phyloP scores from a whole-genome alignment of 1,140 invertebrate genomes.

The Drosophila arawakana region DNA sequence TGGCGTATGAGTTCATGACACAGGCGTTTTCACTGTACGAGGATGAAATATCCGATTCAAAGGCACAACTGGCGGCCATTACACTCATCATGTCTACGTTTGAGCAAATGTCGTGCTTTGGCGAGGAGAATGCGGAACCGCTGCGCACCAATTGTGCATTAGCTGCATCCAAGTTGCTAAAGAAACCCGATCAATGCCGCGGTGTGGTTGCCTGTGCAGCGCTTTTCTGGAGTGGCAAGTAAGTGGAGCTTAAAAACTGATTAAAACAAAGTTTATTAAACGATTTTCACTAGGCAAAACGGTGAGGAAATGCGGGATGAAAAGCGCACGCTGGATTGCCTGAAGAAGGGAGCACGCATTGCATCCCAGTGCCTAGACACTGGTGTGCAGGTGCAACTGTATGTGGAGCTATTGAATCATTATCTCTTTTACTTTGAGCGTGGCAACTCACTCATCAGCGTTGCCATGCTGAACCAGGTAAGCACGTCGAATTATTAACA shows the following conservation, averaged over 20 bases:
- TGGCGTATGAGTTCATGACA: slow-evolving; percentile 99
- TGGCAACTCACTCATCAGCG: slow-evolving; percentile 92
- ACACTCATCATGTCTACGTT: slow-evolving; percentile 98
- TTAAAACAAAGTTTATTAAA: not conserved
- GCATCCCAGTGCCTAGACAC: slow-evolving; percentile 99
- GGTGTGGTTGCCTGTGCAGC: slow-evolving; percentile 96
- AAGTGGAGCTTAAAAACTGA: not conserved
- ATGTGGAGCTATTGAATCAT: slow-evolving; percentile 97
- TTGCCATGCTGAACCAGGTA: slow-evolving; percentile 86
- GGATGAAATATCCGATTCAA: slow-evolving; percentile 99
- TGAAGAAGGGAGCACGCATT: slow-evolving; percentile 97
- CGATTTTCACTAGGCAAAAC: slow-evolving; percentile 85
- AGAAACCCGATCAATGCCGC: slow-evolving; percentile 98
- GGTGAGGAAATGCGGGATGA: slow-evolving; percentile 91
- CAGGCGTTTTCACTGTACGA: slow-evolving; percentile 99
- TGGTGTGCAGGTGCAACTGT: slow-evolving; percentile 97
- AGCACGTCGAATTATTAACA: not conserved
- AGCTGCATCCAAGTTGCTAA: slow-evolving; percentile 97
- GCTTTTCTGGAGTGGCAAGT: slow-evolving; percentile 97
- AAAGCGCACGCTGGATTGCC: slow-evolving; percentile 95
- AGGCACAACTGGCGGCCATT: slow-evolving; percentile 97
- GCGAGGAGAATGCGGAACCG: slow-evolving; percentile 98
- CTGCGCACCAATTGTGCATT: slow-evolving; percentile 97
- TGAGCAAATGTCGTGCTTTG: slow-evolving; percentile 96
- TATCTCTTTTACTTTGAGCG: slow-evolving; percentile 98